Base-by-base conservation (phyloP, 2,888 invertebrate species). In the Tineola bisselliella region DNA sequence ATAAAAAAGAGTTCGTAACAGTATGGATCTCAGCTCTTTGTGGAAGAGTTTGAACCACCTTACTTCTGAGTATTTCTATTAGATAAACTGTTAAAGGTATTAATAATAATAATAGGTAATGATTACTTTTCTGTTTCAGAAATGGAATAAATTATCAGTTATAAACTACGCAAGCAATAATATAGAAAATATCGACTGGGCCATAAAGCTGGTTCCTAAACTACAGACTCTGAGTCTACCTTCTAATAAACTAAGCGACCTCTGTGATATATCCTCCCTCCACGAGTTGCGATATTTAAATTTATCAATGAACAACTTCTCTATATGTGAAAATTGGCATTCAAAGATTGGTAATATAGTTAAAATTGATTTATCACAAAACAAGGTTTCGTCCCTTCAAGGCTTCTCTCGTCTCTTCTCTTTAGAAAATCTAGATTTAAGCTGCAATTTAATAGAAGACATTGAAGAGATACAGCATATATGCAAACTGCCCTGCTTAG, bases 321-420 rank as follows among this genome's bases (percentile, higher is more conserved):
- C 86, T 0, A 75, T 90, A 4, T 92, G 96, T 65, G 90, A 92
- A 31, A 90, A 93, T 72, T 90, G 97, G 81, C 94, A 97, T 75
- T 90, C 92, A 5, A 93, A 93, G 76, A 89, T 98, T 62, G 97
- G 97, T 6, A 97, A 97, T 78, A 90, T 98, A 56, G 91, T 93
- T n/a, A 91, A 90, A 62, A 89, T 99, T 59, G 93, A 95, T 73
- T 77, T 99, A 59, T 92, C 95, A 0, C 93, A 95, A 67, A 98
- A 98, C 79, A 90, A 90, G 71, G 90, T 98, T 3, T 89, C 88
- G 17, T 89, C 90, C 0, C 79, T 96, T 0, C 82, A 87, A 63
- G 94, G 94, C 0, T 91, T 96, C 68, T 90, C 92, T 0, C 94
- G 95, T 73, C 74, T 98, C 30, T 96, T 95, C 75, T 96, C 97